Conservation (phyloP, 2,113 vertebrate genomes). For the Prunella himalayana region DNA sequence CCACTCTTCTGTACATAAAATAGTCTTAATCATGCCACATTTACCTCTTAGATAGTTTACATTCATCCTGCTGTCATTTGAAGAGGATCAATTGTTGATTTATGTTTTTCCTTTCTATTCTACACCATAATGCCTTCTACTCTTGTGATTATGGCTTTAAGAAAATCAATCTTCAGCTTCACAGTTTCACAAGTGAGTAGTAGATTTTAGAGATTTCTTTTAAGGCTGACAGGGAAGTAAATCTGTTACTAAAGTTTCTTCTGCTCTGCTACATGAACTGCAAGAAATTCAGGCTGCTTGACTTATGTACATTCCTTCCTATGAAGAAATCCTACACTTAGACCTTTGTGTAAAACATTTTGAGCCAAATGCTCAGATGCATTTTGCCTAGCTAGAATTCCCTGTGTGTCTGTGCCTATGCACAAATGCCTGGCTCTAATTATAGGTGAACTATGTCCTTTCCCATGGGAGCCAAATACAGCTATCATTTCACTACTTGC, state of each 20-base stretch:
- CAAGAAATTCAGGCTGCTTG: neutral
- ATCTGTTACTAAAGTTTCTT: neutral
- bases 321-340: neutral
- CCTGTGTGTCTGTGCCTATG: neutral
- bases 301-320: neutral
- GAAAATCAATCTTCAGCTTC: neutral
- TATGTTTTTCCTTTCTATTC: neutral
- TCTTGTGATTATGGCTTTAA: neutral
- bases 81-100: neutral
- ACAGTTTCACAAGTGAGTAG: neutral
- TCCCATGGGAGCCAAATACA: neutral
- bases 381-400: neutral
- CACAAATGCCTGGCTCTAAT: neutral
- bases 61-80: neutral
- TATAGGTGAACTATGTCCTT: neutral
- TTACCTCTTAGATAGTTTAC: neutral
- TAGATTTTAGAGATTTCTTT: neutral
- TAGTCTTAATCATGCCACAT: neutral
- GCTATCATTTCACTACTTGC: rapidly evolving
- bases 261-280: neutral
- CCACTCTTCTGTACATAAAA: neutral
- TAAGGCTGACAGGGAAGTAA: neutral
- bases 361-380: neutral
- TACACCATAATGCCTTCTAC: neutral
- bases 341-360: neutral